phyloP scores from a whole-genome alignment of 1,140 invertebrate species.

The Anagrus nilaparvatae region DNA sequence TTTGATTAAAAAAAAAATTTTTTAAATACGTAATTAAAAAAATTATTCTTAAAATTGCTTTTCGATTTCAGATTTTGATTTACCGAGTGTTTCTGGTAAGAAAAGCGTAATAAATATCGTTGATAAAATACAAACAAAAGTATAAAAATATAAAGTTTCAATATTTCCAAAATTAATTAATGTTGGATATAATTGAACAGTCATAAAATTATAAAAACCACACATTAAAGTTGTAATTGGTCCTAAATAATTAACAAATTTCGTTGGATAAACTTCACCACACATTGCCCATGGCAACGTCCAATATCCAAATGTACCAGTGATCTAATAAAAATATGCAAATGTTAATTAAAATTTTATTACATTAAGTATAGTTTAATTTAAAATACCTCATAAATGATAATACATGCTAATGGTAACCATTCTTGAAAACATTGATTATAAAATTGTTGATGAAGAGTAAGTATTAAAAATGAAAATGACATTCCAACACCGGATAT shows the following conservation, averaged over 20 bases:
- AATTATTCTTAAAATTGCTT: constrained; percentile 12
- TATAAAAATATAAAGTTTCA: constrained; percentile 16
- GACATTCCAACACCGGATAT: no score
- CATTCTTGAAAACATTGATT: no score
- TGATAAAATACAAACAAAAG: constrained; percentile 7
- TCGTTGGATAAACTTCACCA: constrained; percentile 19
- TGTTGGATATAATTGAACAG: constrained; percentile 18
- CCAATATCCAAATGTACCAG: constrained; percentile 17
- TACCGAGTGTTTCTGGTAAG: constrained; percentile 18
- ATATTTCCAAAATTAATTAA: constrained; percentile 6
- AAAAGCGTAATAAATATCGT: constrained; percentile 16
- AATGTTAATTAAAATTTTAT: no score
- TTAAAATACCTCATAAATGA: no score
- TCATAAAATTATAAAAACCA: constrained; percentile 12
- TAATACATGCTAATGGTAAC: no score
- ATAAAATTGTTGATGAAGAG: no score
- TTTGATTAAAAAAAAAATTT: no score
- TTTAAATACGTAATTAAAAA: no score
- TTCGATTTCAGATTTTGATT: constrained; percentile 18
- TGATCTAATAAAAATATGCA: constrained; percentile 11
- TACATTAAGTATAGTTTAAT: no score
- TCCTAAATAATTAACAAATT: constrained; percentile 16
- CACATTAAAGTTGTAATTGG: constrained; percentile 15
- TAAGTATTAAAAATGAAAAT: no score
- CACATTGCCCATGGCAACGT: constrained; percentile 18